Percentiles rank a stretch among this genome's conserved stretches.
Evolutionary conservation across 2,113 vertebrate genomes (phyloP).

Genomic region (Syngnathoides biaculeatus): DNA sequence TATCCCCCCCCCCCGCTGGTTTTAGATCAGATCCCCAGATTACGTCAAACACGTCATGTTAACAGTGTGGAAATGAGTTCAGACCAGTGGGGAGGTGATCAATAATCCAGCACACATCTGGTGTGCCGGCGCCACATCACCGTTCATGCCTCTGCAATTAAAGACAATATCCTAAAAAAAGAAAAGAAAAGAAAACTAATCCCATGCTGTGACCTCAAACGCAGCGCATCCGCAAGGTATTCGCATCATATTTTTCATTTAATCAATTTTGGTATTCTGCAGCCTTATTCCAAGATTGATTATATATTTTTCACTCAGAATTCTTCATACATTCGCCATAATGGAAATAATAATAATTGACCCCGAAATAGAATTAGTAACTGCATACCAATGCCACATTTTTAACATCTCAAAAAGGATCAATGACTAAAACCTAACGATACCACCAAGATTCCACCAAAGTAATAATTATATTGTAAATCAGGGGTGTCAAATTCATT

Average conservation of each 20-base stretch:
- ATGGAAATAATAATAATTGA: background rate
- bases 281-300: too few species aligned
- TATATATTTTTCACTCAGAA: background rate
- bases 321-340: background rate
- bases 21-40: constrained; percentile 40
- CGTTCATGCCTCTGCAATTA: constrained; percentile 6
- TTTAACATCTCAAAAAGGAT: too few species aligned
- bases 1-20: constrained; percentile 24
- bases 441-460: too few species aligned
- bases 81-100: constrained; percentile 32
- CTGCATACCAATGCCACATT: background rate
- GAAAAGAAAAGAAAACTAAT: constrained; percentile 7
- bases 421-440: too few species aligned
- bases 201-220: constrained; percentile 18
- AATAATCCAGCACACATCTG: constrained; percentile 61
- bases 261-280: too few species aligned
- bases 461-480: too few species aligned
- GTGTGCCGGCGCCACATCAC: background rate
- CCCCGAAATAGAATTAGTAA: background rate
- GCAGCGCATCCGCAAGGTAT: background rate
- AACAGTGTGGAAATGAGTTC: constrained; percentile 4
- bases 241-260: too few species aligned
- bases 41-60: constrained; percentile 22
- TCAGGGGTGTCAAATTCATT: too few species aligned
- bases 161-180: constrained; percentile 35